These are phyloP conservation scores for Clangula hyemalis DNA, from an alignment of 2,797 vertebrate species.

Conservation along the genomic window DNA sequence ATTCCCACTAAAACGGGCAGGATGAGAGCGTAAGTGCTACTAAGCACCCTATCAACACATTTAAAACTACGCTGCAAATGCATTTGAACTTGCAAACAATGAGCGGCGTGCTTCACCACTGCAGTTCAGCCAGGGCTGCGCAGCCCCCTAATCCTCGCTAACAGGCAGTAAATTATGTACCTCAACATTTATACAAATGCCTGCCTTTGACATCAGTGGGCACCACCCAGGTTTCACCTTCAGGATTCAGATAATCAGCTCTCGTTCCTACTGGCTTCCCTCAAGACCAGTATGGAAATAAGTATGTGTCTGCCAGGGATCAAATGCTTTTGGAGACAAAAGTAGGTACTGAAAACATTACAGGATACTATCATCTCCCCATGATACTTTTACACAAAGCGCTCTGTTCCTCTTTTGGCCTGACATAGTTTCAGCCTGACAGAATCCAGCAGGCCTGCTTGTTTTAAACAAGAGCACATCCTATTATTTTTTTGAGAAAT, in stretches of 20 bases:
- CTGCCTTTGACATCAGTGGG: conserved; percentile 78
- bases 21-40: neutral
- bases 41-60: neutral
- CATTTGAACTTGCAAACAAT: conserved; percentile 52
- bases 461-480: conserved; percentile 82
- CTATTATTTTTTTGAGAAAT: conserved; percentile 82
- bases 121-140: conserved; percentile 24
- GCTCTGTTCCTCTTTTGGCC: conserved; percentile 82
- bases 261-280: conserved; percentile 78
- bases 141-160: conserved; percentile 65
- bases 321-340: conserved; percentile 87
- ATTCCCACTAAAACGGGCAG: conserved; percentile 10
- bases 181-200: conserved; percentile 73
- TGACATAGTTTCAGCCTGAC: conserved; percentile 87
- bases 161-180: conserved; percentile 79
- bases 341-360: conserved; percentile 83
- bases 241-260: conserved; percentile 82
- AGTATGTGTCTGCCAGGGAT: conserved; percentile 85
- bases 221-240: conserved; percentile 82
- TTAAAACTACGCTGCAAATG: neutral
- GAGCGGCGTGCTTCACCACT: neutral
- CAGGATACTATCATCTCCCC: conserved; percentile 83
- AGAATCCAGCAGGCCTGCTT: conserved; percentile 81
- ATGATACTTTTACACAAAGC: conserved; percentile 84
- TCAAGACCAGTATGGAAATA: conserved; percentile 84